phyloP scores from a whole-genome alignment of 1,140 invertebrate species.

The Subanguina moxae region DNA sequence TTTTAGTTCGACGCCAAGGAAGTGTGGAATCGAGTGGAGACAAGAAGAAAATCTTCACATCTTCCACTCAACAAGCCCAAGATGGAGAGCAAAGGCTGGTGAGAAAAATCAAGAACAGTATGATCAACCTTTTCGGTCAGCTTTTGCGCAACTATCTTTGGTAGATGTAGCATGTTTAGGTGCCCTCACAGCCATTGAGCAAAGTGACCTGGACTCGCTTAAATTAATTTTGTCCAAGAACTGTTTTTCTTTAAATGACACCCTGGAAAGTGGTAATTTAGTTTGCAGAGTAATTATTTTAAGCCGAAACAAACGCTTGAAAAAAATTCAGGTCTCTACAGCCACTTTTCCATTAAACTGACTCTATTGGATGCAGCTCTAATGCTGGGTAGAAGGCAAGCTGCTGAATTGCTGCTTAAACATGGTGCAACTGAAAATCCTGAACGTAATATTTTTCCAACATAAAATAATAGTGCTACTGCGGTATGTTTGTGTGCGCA shows the following conservation, averaged over 20 bases:
- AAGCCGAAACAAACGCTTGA: not conserved
- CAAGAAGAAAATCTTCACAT: conserved; percentile 9
- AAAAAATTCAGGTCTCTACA: conserved; percentile 21
- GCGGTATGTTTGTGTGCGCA: too few relatives aligned
- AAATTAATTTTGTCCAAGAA: conserved; percentile 31
- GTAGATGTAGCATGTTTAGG: conserved; percentile 20
- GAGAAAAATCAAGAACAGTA: conserved; percentile 35
- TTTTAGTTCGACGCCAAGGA: conserved; percentile 41
- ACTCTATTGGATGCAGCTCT: conserved; percentile 35
- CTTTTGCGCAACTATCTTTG: not conserved
- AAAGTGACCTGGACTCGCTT: conserved; percentile 35
- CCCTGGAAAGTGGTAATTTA: conserved; percentile 19
- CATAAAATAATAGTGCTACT: too few relatives aligned
- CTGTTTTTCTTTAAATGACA: conserved; percentile 22
- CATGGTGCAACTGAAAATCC: conserved; percentile 32
- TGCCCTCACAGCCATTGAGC: conserved; percentile 34
- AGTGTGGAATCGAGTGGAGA: conserved; percentile 33
- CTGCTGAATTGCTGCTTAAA: conserved; percentile 27
- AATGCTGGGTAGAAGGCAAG: conserved; percentile 27
- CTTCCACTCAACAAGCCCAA: not conserved
- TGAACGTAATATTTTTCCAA: conserved; percentile 18
- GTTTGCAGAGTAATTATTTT: not conserved
- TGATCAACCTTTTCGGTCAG: conserved; percentile 37
- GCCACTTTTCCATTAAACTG: conserved; percentile 23
- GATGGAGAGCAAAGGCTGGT: conserved; percentile 3